These are phyloP conservation scores for Saccostrea glomerata DNA, from an alignment of 1,140 invertebrate species.

Conservation along the genomic window DNA sequence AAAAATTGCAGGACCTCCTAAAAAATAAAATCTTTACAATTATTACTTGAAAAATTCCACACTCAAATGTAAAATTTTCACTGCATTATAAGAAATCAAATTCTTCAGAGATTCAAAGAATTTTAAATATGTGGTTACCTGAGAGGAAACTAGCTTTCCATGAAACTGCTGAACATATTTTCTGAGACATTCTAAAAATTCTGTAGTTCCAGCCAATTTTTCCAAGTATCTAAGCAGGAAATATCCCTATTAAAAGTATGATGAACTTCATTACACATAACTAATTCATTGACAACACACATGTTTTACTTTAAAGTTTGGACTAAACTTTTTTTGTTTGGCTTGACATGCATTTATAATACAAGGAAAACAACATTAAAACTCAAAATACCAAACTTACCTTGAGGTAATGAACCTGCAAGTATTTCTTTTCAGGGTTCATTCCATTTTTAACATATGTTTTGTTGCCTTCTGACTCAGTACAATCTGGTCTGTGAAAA, in stretches of 20 bases:
- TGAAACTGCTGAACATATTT: slow-evolving; percentile 70
- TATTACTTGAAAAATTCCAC: slow-evolving; percentile 12
- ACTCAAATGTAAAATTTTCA: neutral
- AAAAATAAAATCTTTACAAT: slow-evolving; percentile 55
- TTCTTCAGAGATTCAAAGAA: neutral
- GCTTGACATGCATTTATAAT: neutral
- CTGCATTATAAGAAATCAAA: no score
- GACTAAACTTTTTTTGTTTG: neutral
- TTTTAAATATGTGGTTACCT: slow-evolving; percentile 54
- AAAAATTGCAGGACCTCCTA: slow-evolving; percentile 26
- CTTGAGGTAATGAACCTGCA: slow-evolving; percentile 79
- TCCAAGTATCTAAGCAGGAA: slow-evolving; percentile 77
- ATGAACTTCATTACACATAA: neutral
- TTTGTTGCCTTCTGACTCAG: slow-evolving; percentile 12
- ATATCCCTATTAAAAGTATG: slow-evolving; percentile 76
- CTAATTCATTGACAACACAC: neutral
- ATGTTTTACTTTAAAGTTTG: neutral
- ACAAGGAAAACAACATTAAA: neutral
- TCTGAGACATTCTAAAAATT: slow-evolving; percentile 74
- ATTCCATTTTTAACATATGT: slow-evolving; percentile 79
- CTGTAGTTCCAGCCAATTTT: slow-evolving; percentile 68
- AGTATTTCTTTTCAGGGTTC: slow-evolving; percentile 78
- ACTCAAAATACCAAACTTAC: slow-evolving; percentile 44
- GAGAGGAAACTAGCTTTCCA: slow-evolving; percentile 75
- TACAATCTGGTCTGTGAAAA: slow-evolving; percentile 56